These are phyloP conservation scores for Lepus oiostolus DNA, from an alignment of 2,797 vertebrate genomes.

Conservation along the genomic window DNA sequence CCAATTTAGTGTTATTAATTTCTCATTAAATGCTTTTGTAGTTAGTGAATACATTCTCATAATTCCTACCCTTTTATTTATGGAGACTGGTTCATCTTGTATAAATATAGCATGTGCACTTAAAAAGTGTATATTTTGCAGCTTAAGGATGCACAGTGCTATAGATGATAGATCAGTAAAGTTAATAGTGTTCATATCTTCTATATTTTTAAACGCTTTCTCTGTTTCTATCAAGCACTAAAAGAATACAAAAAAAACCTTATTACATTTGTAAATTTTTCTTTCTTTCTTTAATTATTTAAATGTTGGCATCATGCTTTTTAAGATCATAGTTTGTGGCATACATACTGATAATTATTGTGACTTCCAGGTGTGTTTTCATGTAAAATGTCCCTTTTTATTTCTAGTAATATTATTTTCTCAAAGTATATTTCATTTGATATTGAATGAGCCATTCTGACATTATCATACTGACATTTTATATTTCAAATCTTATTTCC, in stretches of 20 bases:
- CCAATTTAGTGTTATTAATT: not conserved
- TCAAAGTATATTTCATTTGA: not conserved
- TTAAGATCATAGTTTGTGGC: not conserved
- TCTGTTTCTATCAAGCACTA: not conserved
- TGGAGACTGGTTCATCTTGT: not conserved
- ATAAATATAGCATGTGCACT: not conserved
- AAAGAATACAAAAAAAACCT: not conserved
- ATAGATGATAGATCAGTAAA: not conserved
- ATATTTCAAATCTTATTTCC: not conserved
- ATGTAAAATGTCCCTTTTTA: not conserved
- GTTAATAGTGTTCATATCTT: not conserved
- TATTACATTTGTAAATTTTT: slow-evolving; percentile 24
- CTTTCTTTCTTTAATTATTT: not conserved
- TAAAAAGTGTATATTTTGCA: not conserved
- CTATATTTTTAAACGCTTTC: not conserved
- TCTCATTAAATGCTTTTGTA: not conserved
- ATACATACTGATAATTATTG: not conserved
- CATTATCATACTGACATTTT: not conserved
- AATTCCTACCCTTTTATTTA: not conserved
- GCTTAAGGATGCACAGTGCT: not conserved
- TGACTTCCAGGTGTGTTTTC: not conserved
- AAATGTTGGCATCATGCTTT: not conserved
- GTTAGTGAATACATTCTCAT: not conserved
- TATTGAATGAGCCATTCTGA: not conserved
- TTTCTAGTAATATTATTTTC: not conserved